phyloP scores from a whole-genome alignment of 2,113 vertebrate species.

The Arothron firmamentum region DNA sequence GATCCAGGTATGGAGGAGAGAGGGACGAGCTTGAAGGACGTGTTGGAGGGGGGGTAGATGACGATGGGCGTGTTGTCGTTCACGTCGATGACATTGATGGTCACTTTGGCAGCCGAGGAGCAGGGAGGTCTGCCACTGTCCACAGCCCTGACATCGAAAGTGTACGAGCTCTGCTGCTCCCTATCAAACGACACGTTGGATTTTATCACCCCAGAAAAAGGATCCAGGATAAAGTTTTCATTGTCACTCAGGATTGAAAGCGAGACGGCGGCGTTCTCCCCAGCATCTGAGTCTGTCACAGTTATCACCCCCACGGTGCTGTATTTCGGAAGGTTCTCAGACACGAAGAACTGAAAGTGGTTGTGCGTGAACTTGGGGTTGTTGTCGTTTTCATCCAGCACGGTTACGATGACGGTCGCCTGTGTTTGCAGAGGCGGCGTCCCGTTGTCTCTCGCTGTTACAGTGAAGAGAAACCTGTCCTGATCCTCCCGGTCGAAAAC shows the following conservation, averaged over 20 bases:
- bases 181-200: conserved; percentile 97
- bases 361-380: conserved; percentile 98
- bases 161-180: conserved; percentile 97
- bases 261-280: conserved; percentile 93
- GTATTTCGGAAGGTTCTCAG: conserved; percentile 97
- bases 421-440: conserved; percentile 95
- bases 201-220: conserved; percentile 94
- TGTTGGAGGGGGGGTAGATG: conserved; percentile 94
- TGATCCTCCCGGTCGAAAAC: conserved; percentile 98
- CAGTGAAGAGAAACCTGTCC: conserved; percentile 95
- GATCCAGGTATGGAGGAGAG: conserved; percentile 96
- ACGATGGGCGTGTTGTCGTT: conserved; percentile 96
- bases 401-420: conserved; percentile 94
- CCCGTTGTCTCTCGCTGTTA: conserved; percentile 95
- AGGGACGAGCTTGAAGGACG: conserved; percentile 95
- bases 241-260: conserved; percentile 95
- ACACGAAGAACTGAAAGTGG: conserved; percentile 99
- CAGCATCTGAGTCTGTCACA: conserved; percentile 93
- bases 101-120: conserved; percentile 96
- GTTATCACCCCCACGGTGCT: conserved; percentile 98
- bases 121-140: conserved; percentile 91
- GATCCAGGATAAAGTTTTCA: conserved; percentile 96
- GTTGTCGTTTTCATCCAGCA: conserved; percentile 97
- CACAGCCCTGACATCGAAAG: conserved; percentile 93
- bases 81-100: conserved; percentile 98